Conservation (phyloP, 2,797 vertebrate species). For the Silurus lanzhouensis region DNA sequence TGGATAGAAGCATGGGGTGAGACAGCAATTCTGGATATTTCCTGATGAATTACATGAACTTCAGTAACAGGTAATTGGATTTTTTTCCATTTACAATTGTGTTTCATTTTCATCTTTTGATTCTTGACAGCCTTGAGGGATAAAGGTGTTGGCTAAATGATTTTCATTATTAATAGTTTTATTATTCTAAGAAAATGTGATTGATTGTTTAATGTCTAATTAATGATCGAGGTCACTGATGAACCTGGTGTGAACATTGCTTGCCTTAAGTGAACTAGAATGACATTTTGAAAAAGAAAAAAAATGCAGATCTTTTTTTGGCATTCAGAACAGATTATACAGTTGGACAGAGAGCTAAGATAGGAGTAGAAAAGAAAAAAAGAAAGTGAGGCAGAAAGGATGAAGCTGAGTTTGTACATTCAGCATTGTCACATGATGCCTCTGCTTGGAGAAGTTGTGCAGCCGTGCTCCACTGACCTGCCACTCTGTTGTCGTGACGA, state of each 20-base stretch:
- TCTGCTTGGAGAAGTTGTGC: constrained; percentile 39
- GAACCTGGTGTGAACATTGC: background rate
- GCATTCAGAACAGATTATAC: background rate
- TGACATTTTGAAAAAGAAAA: background rate
- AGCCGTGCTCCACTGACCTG: constrained; percentile 57
- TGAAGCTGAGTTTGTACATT: constrained; percentile 44
- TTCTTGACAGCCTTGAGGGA: constrained; percentile 14
- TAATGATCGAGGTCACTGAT: background rate
- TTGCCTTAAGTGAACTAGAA: background rate
- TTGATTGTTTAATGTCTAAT: background rate
- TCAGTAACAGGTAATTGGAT: constrained; percentile 17
- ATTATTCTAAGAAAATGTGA: background rate
- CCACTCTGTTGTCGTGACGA: constrained; percentile 46
- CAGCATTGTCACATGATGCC: constrained; percentile 45
- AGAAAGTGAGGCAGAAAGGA: constrained; percentile 19
- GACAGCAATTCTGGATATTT: constrained; percentile 20
- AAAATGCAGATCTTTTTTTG: background rate
- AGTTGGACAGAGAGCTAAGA: constrained; percentile 3
- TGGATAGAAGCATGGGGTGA: constrained; percentile 33
- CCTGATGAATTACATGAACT: constrained; percentile 32
- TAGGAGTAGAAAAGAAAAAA: background rate
- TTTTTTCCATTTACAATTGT: constrained; percentile 1
- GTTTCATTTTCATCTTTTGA: constrained; percentile 3
- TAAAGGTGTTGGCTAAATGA: background rate
- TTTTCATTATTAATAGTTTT: background rate